Percentiles rank a stretch among this genome's conserved stretches.
phyloP scores from a whole-genome alignment of 2,797 vertebrate species.

The Helarctos malayanus region DNA sequence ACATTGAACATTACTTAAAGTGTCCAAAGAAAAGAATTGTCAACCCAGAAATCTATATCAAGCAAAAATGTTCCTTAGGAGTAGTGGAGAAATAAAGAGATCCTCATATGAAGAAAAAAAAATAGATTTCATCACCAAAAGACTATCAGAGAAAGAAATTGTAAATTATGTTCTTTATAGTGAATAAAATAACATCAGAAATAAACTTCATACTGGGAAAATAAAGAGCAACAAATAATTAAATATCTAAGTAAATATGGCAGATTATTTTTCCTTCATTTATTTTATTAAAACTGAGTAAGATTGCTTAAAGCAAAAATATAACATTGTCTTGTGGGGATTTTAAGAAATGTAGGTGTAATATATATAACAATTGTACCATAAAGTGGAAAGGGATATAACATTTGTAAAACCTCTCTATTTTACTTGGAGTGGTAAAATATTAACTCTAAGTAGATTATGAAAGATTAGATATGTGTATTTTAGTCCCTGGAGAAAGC shows the following conservation, averaged over 20 bases:
- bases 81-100: neutral
- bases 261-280: neutral
- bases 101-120: neutral
- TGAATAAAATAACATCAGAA: neutral
- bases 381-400: neutral
- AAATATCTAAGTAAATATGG: neutral
- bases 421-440: neutral
- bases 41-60: neutral
- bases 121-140: neutral
- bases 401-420: neutral
- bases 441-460: neutral
- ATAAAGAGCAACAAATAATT: neutral
- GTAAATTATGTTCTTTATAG: neutral
- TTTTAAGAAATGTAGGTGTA: constrained; percentile 10
- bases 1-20: neutral
- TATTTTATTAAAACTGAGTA: neutral
- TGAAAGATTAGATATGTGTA: neutral
- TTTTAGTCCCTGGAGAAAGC: neutral
- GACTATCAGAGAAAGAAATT: neutral
- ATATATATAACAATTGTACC: neutral
- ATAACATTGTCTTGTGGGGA: neutral
- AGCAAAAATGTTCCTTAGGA: neutral
- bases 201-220: neutral
- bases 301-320: neutral
- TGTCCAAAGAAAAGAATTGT: neutral